Base-by-base conservation (phyloP, 2,113 vertebrate species). In the Barnardius zonarius region DNA sequence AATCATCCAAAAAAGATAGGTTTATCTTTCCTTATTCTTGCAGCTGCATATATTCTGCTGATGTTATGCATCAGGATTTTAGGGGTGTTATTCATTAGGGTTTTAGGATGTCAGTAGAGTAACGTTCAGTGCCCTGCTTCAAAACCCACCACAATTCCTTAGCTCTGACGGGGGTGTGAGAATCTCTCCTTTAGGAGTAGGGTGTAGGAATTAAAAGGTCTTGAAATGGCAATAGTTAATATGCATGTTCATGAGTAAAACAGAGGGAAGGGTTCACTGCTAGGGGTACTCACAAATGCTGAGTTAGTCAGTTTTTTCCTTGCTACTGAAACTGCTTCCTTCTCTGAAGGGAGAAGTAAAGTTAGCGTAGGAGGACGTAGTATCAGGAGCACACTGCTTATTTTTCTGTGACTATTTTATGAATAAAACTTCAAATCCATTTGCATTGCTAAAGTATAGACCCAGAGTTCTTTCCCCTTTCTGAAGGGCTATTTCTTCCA, bases 351-450 rank as follows among this genome's bases (percentile, higher is more conserved):
- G 24, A 76, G 87, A 63, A 41, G 15, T 13, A 37, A 44, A 41
- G 16, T n/a, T 81, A 44, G 10, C 6, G 5, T 59, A 48, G 52
- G 35, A 85, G 25, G 5, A 15, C 0, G 0, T 44, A 48, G 11
- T 51, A 51, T 69, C 13, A 41, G 43, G 18, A 81, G 3, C 16
- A 15, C 44, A 4, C 22, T 72, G 22, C 15, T 76, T 82, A 16
- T 91, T 52, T 84, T 85, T 85, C 37, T 67, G 35, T 88, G 30
- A 51, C 28, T 64, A 16, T 63, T 92, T 72, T 67, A 48, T 39
- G 5, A 57, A 43, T 67, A 85, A 89, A 92, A 54, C 67, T 73
- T 89, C 46, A 92, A 90, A 77, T 19, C 16, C 6, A 9, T 68
- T 76, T 30, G 0, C 37, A 35, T 24, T 57, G 23, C 30, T 92